Conservation (phyloP, 2,113 vertebrate genomes). For the Eonycteris spelaea region DNA sequence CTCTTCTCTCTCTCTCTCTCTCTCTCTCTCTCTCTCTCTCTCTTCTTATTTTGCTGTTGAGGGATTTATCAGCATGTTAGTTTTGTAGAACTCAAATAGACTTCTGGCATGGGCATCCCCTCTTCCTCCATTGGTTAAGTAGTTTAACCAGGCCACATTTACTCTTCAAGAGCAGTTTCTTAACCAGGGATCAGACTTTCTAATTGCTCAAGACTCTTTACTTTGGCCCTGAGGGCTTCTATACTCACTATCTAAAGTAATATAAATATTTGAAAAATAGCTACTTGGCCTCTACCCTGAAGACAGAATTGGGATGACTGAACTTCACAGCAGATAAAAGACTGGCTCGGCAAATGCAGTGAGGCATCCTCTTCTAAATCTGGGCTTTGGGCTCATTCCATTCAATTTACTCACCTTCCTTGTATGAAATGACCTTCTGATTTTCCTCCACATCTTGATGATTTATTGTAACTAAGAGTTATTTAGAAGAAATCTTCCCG, state of each 20-base stretch:
- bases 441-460: slow-evolving; percentile 14
- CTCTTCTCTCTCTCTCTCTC: neutral
- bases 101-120: neutral
- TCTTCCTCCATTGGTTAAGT: neutral
- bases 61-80: neutral
- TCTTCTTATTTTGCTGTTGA: neutral
- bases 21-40: neutral
- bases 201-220: neutral
- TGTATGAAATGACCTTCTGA: neutral
- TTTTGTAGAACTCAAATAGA: neutral
- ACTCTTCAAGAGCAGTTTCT: neutral
- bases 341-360: neutral
- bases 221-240: neutral
- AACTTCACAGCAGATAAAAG: neutral
- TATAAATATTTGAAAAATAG: slow-evolving; percentile 10
- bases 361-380: neutral
- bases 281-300: neutral
- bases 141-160: neutral
- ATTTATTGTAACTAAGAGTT: slow-evolving; percentile 34
- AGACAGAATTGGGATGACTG: neutral
- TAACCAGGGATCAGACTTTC: neutral
- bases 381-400: neutral
- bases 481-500: slow-evolving; percentile 54
- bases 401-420: slow-evolving; percentile 29
- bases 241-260: neutral